Evolutionary conservation across 2,113 vertebrate species (phyloP), one percentile per base, ranked within the genome.

Genomic region (Dendropsophus ebraccatus): DNA sequence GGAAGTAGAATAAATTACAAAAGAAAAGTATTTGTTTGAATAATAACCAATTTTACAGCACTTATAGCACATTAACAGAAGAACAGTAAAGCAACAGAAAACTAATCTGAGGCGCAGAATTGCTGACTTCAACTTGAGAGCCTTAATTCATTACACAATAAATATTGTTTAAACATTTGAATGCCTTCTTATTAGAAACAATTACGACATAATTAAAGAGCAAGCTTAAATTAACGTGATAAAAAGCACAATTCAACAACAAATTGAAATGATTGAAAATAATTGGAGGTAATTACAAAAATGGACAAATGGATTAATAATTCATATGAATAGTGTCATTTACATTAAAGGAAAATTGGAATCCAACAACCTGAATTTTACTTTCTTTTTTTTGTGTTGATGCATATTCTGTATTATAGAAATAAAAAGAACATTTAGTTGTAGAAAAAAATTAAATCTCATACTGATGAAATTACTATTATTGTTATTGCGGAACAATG

Each of bases 131-230:
- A 81, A 81, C 69, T 87, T 54, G 32, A 81, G 78, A 81, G 73
- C 70, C 78, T 73, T 87, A 81, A 87, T 87, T 87, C 54, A 87
- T 87, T 87, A 81, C 85, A 81, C 78, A 87, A 74, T 87, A 87
- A 87, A 87, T 87, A 87, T 87, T 87, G 85, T 81, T 87, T 87
- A 87, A 87, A 87, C 85, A 87, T 87, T 87, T 73, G 54, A 87
- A 87, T 74, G 85, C 37, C 78, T 81, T 54, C 77, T 86, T 81
- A 87, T 87, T 87, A 74, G 67, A 87, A 87, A 87, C 85, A 87
- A 87, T 87, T 81, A 81, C 69, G 25, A 62, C 70, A 56, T 87
- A 87, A 87, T 87, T 87, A 87, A 81, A 87, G 35, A 58, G 78
- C 77, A 81, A 81, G 78, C 62, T 81, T 81, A 87, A 81, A 87